Conservation (phyloP, 1,140 invertebrate genomes). For the Ectropis grisescens region DNA sequence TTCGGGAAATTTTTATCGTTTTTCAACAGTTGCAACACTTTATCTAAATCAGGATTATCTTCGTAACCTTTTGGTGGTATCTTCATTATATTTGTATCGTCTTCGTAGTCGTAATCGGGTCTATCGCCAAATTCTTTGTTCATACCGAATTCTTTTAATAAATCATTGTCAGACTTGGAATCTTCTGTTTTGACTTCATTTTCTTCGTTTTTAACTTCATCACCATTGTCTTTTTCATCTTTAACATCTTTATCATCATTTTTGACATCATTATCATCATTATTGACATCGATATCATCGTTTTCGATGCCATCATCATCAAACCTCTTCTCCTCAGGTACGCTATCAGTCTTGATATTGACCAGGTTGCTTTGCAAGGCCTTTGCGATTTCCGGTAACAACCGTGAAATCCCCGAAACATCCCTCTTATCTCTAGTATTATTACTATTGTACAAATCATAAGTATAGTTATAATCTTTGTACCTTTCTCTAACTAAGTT, state of each 20-base stretch:
- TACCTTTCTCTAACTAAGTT: slow-evolving; percentile 31
- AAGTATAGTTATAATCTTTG: slow-evolving; percentile 45
- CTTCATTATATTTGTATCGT: slow-evolving; percentile 55
- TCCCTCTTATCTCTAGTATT: slow-evolving; percentile 27
- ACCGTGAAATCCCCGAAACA: slow-evolving; percentile 30
- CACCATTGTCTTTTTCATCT: too few species aligned
- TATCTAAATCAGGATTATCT: slow-evolving; percentile 33
- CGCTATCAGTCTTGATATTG: slow-evolving; percentile 22
- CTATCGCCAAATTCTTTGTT: slow-evolving; percentile 42
- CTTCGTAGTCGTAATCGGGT: slow-evolving; percentile 33
- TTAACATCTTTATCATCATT: too few species aligned
- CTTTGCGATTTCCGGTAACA: slow-evolving; percentile 43
- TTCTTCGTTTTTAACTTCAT: too few species aligned
- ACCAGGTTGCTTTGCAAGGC: slow-evolving; percentile 34
- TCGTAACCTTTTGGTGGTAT: slow-evolving; percentile 59
- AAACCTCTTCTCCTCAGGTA: slow-evolving; percentile 38
- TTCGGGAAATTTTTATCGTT: slow-evolving; percentile 28
- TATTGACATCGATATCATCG: too few species aligned
- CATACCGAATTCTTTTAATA: slow-evolving; percentile 55
- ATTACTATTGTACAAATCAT: slow-evolving; percentile 38
- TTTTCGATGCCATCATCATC: slow-evolving; percentile 52
- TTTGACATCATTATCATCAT: too few species aligned
- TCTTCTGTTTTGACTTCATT: too few species aligned
- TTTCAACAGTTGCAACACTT: slow-evolving; percentile 32
- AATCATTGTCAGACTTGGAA: too few species aligned